Evolutionary conservation across 2,113 vertebrate species (phyloP), one percentile per base, ranked within the genome.

Genomic region (Hucho hucho): DNA sequence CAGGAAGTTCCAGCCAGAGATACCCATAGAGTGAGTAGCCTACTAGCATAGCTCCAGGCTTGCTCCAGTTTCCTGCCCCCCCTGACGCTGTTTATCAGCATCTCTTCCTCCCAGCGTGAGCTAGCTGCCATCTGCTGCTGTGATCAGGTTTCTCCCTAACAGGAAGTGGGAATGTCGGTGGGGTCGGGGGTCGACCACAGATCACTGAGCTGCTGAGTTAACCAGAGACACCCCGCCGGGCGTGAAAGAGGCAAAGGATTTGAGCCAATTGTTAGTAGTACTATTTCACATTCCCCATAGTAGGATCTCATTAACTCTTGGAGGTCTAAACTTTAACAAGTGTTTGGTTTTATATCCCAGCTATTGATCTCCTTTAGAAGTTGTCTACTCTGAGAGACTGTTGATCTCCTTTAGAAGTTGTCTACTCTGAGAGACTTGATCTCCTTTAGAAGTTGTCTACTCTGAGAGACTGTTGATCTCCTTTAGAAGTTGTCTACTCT

Each of bases 111-210:
- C 75, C 75, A 76, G 20, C 59, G 69, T 16, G 22, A 76, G 75
- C 72, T 43, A 76, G 75, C 72, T 43, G 72, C 83, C 84, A 82
- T 90, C 85, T 89, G 88, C 76, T 77, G 0, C 77, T 80, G 53
- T 63, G 82, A 84, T 91, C 85, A 81, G 86, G 85, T 90, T 91
- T 81, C 84, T 16, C 58, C 68, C 63, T 81, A 75, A 20, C 78
- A 87, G 89, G 85, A 89, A 89, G 74, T 80, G 26, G n/a, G 77
- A 75, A 79, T 89, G 81, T 67, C 79, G 73, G 63, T 16, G 25
- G 37, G 84, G 73, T 85, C 83, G 88, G 29, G 83, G 88, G 77
- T 90, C 83, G 79, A 64, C 28, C 58, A 14, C 69, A 77, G 79
- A 86, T 84, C 83, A 83, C 61, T n/a, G 37, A 80, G 71, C 20